phyloP scores from a whole-genome alignment of 30 jellyfish, hydroid and myxozoan species.

The Catostylus mosaicus region DNA sequence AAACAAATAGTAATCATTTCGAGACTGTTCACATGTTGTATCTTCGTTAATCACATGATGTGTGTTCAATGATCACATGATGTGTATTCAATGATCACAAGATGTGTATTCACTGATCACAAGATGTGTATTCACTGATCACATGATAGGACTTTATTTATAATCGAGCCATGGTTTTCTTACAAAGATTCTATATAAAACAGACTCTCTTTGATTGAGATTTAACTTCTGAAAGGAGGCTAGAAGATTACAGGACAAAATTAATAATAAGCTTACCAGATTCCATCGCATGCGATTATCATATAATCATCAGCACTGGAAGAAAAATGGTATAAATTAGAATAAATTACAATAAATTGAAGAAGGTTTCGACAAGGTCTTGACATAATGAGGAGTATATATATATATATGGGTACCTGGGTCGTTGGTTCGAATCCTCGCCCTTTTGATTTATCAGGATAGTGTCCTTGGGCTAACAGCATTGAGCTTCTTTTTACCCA shows the following conservation, averaged over 20 bases:
- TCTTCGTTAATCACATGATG: not conserved
- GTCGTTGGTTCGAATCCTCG: too few species aligned
- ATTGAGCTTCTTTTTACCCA: too few species aligned
- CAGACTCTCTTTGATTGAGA: not conserved
- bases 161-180: not conserved
- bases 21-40: not conserved
- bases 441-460: too few species aligned
- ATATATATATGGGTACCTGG: too few species aligned
- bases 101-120: not conserved
- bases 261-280: conserved; percentile 60
- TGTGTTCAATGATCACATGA: not conserved
- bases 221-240: too few species aligned
- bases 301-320: conserved; percentile 83
- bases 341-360: too few species aligned
- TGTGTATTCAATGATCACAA: not conserved
- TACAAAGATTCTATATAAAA: too few species aligned
- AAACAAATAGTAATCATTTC: not conserved
- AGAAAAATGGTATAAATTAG: not conserved
- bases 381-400: too few species aligned
- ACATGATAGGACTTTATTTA: not conserved
- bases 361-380: too few species aligned
- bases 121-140: not conserved
- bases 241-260: not conserved
- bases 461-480: too few species aligned
- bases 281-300: conserved; percentile 95